Conservation (phyloP, 2,888 invertebrate species). For the Sphecodes monilicornis region DNA sequence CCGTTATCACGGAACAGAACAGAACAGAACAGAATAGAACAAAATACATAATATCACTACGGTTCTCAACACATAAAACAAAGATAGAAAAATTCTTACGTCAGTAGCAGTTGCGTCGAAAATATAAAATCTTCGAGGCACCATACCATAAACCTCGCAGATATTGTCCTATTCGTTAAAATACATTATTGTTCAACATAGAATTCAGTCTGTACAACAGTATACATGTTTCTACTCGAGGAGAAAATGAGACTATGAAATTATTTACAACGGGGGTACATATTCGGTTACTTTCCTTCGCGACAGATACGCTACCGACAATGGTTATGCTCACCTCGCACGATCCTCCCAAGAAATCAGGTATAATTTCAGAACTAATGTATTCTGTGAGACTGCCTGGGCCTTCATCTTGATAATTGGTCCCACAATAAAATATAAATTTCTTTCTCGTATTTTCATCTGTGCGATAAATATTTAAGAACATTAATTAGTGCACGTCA, state of each 20-base stretch:
- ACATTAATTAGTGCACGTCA: neutral
- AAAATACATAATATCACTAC: conserved; percentile 36
- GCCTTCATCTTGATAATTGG: conserved; percentile 91
- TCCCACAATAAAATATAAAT: conserved; percentile 96
- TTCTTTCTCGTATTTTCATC: conserved; percentile 97
- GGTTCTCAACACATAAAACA: conserved; percentile 53
- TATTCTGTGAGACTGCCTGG: conserved; percentile 93
- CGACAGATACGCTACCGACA: neutral
- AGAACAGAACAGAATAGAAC: conserved; percentile 14
- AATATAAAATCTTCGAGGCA: conserved; percentile 83
- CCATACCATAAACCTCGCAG: conserved; percentile 79
- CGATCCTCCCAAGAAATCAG: conserved; percentile 96
- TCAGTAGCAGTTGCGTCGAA: conserved; percentile 78
- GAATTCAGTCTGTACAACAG: conserved; percentile 1
- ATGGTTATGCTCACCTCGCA: conserved; percentile 88
- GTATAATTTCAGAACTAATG: conserved; percentile 93
- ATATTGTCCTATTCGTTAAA: conserved; percentile 80
- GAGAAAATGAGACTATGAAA: neutral
- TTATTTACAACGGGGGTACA: neutral
- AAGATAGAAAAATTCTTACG: conserved; percentile 76
- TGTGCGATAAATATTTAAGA: conserved; percentile 77
- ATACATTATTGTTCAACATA: conserved; percentile 60
- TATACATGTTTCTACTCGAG: conserved; percentile 17
- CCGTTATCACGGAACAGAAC: conserved; percentile 25
- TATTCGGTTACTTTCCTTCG: neutral